Evolutionary conservation across 1,140 invertebrate species (phyloP).

Genomic region (Anagrus nilaparvatae): DNA sequence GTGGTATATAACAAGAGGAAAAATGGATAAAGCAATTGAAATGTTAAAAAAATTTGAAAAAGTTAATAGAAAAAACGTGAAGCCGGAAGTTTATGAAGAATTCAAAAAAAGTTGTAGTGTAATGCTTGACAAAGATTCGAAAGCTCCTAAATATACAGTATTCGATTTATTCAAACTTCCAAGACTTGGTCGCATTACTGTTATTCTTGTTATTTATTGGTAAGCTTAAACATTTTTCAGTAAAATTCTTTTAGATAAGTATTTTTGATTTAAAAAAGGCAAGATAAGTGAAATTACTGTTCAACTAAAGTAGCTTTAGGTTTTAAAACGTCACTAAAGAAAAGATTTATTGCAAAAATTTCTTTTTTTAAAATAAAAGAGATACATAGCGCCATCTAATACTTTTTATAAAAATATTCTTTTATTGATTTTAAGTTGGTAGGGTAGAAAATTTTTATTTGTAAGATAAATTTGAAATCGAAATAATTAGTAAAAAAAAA

Average conservation of each 20-base stretch:
- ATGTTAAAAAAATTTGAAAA: conserved; percentile 73
- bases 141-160: conserved; percentile 60
- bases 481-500: neutral
- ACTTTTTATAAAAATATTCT: no score
- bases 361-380: no score
- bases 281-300: no score
- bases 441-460: neutral
- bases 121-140: conserved; percentile 56
- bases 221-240: no score
- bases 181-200: conserved; percentile 57
- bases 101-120: conserved; percentile 57
- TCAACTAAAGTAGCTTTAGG: no score
- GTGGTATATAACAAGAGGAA: conserved; percentile 73
- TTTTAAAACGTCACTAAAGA: no score
- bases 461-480: neutral
- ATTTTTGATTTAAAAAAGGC: no score
- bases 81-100: conserved; percentile 58
- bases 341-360: no score
- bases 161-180: conserved; percentile 68
- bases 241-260: no score
- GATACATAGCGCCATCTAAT: no score
- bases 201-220: conserved; percentile 71
- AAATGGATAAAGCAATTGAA: conserved; percentile 62
- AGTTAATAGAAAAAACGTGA: conserved; percentile 63
- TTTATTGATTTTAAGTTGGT: no score